Evolutionary conservation across 2,113 vertebrate species (phyloP).

Genomic region (Chiloscyllium plagiosum): DNA sequence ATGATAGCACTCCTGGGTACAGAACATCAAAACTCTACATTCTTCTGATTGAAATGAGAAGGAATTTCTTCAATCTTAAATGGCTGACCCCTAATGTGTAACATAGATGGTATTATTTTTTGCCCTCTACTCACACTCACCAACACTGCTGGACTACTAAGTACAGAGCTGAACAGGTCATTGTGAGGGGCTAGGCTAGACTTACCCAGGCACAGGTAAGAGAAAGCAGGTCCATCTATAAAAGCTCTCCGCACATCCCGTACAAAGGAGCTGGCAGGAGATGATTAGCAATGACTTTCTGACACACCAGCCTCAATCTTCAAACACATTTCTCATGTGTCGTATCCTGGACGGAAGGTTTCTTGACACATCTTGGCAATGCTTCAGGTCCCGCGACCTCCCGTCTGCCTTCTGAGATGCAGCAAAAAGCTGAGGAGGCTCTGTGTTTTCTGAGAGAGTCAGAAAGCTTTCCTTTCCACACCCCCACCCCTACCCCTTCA

Average conservation of each 20-base stretch:
- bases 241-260: background rate
- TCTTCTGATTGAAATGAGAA: background rate
- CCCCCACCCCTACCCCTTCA: background rate
- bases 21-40: background rate
- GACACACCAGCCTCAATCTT: background rate
- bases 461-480: background rate
- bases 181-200: background rate
- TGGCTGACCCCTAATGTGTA: background rate
- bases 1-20: background rate
- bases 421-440: background rate
- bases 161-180: background rate
- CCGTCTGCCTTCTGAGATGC: background rate
- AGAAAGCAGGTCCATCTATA: background rate
- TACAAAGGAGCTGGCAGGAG: background rate
- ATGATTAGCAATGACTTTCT: background rate
- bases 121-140: background rate
- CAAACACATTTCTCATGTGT: background rate
- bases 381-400: background rate
- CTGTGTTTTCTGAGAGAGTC: background rate
- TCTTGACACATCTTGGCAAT: background rate
- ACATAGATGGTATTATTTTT: background rate
- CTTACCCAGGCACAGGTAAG: background rate
- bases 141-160: background rate
- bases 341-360: background rate
- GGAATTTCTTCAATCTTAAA: background rate